Percentiles rank a stretch among this genome's conserved stretches.
Evolutionary conservation across 2,113 vertebrate species (phyloP).

Genomic region (Paralichthys olivaceus): DNA sequence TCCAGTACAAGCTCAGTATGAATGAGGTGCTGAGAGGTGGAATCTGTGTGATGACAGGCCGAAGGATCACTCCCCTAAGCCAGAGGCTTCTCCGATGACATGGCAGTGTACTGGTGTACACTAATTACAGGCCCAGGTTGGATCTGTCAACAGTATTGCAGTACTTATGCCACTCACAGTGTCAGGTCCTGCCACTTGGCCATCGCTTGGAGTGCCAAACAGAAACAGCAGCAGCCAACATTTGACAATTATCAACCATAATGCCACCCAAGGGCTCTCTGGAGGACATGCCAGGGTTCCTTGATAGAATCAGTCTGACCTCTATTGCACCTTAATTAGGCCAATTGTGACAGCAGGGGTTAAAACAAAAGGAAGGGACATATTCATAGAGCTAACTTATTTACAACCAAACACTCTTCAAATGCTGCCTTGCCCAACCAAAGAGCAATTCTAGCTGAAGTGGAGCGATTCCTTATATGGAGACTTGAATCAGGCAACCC

Average conservation of each 20-base stretch:
- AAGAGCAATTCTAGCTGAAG: conserved; percentile 32
- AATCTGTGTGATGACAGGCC: conserved; percentile 68
- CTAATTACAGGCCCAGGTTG: conserved; percentile 63
- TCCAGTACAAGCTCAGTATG: conserved; percentile 35
- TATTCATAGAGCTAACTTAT: conserved; percentile 31
- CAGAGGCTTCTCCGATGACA: conserved; percentile 67
- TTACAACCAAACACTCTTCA: conserved; percentile 41
- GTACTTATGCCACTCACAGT: conserved; percentile 62
- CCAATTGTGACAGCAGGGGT: conserved; percentile 30
- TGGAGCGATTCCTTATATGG: conserved; percentile 65
- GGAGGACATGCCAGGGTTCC: not conserved
- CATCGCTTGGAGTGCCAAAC: conserved; percentile 20
- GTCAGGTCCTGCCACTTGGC: conserved; percentile 45
- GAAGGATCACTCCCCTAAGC: conserved; percentile 43
- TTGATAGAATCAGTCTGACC: conserved; percentile 8
- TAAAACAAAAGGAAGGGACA: conserved; percentile 33
- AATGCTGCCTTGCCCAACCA: conserved; percentile 30
- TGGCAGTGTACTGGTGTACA: conserved; percentile 37
- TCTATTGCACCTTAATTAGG: conserved; percentile 30
- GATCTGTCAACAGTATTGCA: conserved; percentile 59
- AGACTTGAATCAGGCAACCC: conserved; percentile 42
- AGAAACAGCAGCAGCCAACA: conserved; percentile 34
- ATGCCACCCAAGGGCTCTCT: conserved; percentile 17
- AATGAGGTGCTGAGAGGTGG: conserved; percentile 61
- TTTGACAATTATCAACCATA: conserved; percentile 19